Percentiles rank a stretch among this genome's conserved stretches.
phyloP scores from a whole-genome alignment of 2,797 vertebrate genomes.

The Fringilla coelebs region DNA sequence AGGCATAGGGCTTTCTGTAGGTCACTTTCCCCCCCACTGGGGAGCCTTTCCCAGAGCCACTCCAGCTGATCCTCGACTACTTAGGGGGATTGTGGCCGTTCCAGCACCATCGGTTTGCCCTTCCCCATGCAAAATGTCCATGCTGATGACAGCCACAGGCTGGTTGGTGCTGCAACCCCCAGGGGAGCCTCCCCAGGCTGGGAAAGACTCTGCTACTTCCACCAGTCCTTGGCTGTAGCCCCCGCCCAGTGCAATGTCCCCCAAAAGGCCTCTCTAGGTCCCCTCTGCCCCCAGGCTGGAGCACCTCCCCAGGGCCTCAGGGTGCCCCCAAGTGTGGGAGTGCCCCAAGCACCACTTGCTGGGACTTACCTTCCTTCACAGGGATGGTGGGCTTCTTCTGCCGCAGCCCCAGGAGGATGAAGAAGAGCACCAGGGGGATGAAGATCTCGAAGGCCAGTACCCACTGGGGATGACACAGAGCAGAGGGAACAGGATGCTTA shows the following conservation, averaged over 20 bases:
- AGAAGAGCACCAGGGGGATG: constrained; percentile 95
- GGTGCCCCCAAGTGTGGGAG: not conserved
- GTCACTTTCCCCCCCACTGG: no score
- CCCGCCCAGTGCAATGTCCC: not conserved
- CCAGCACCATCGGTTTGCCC: not conserved
- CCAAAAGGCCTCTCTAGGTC: not conserved
- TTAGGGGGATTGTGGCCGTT: rapidly evolving
- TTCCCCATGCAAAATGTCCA: rapidly evolving
- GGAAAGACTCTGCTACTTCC: not conserved
- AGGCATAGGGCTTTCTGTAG: rapidly evolving
- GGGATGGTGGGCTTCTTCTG: constrained; percentile 96
- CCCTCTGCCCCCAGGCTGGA: not conserved
- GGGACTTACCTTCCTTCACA: constrained; percentile 91
- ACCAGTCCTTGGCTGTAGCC: not conserved
- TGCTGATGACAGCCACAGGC: not conserved
- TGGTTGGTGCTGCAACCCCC: not conserved
- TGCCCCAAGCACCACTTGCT: rapidly evolving
- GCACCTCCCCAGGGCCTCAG: not conserved
- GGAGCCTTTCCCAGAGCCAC: not conserved
- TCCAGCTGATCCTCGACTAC: not conserved
- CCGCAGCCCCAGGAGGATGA: constrained; percentile 91
- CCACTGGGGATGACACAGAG: constrained; percentile 79
- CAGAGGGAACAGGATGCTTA: not conserved
- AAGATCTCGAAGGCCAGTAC: constrained; percentile 96
- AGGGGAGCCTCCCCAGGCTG: not conserved